A percentile compares a stretch with the other conserved stretches of the same genome.
These are phyloP conservation scores for Rhea pennata DNA, from an alignment of 2,113 vertebrate species.

Conservation along the genomic window DNA sequence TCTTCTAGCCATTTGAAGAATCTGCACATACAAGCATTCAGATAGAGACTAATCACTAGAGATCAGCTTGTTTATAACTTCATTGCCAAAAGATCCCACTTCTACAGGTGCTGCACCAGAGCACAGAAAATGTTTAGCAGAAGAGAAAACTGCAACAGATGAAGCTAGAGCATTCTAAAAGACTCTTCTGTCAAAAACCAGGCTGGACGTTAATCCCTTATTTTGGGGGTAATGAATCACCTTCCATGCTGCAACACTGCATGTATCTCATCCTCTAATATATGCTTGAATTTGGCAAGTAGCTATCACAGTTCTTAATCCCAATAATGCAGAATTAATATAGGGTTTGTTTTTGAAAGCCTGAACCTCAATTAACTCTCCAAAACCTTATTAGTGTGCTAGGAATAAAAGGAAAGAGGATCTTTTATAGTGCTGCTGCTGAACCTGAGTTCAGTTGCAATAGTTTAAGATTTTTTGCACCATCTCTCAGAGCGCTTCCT, in stretches of 20 bases:
- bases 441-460: background rate
- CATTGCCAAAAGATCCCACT: background rate
- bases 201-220: background rate
- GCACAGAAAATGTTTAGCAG: background rate
- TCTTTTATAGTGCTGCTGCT: background rate
- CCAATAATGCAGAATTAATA: background rate
- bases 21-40: background rate
- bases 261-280: fast-evolving
- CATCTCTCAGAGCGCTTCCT: no score
- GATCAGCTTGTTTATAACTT: background rate
- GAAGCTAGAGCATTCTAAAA: background rate
- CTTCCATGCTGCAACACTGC: background rate
- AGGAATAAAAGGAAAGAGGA: background rate
- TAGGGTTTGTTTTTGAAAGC: background rate
- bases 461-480: background rate
- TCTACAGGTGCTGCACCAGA: background rate
- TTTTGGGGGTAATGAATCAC: background rate
- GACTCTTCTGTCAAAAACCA: background rate
- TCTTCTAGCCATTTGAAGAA: background rate
- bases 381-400: background rate
- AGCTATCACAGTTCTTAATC: background rate
- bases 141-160: background rate
- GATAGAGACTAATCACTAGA: background rate
- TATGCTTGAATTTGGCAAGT: background rate
- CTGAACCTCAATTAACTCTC: background rate